Percentiles rank a stretch among this genome's conserved stretches.
Evolutionary conservation across 1,140 invertebrate species (phyloP).

Genomic region (Rhagoletis zephyria): DNA sequence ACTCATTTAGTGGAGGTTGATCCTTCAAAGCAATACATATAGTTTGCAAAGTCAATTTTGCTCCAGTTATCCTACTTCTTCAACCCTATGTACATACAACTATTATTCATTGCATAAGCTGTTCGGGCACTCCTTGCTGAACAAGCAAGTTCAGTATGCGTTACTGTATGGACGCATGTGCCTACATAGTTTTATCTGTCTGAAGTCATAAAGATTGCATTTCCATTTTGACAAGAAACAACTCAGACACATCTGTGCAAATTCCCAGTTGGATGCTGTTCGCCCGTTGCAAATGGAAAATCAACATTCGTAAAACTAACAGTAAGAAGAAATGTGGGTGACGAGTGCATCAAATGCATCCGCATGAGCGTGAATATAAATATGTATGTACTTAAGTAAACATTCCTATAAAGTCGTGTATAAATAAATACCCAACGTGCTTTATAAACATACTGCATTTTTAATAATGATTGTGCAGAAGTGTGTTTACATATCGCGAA

Average conservation of each 20-base stretch:
- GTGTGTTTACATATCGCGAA: neutral
- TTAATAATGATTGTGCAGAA: neutral
- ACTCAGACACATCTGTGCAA: conserved; percentile 49
- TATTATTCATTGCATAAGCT: neutral
- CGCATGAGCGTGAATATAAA: neutral
- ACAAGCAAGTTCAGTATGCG: neutral
- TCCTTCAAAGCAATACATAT: neutral
- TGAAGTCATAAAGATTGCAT: conserved; percentile 40
- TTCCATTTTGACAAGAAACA: conserved; percentile 40
- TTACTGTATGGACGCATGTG: neutral
- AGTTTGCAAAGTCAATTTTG: neutral
- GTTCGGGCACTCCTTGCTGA: neutral
- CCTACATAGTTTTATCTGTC: conserved; percentile 9
- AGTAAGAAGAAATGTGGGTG: neutral
- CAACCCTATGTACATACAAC: neutral
- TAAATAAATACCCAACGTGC: conserved; percentile 11
- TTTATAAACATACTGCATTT: neutral
- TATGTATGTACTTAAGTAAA: neutral
- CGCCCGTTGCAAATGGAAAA: conserved; percentile 24
- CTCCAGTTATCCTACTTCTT: neutral
- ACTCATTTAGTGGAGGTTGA: neutral
- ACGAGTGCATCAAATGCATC: neutral
- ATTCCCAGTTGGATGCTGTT: conserved; percentile 41
- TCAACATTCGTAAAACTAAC: conserved; percentile 30
- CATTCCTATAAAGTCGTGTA: conserved; percentile 7